phyloP scores from a whole-genome alignment of 2,797 vertebrate species.

The Spinibarbus caldwelli region DNA sequence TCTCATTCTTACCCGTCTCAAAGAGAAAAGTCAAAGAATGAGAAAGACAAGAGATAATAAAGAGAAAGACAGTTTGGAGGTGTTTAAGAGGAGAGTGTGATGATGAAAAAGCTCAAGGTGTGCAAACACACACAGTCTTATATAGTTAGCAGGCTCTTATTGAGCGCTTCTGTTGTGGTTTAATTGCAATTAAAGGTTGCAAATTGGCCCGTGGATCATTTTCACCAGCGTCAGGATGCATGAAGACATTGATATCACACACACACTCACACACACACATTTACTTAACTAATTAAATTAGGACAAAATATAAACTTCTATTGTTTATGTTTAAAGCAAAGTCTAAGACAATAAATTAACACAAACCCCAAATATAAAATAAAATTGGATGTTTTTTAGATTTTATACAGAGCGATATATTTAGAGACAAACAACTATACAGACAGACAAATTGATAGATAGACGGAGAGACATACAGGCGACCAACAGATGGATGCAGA shows the following conservation, averaged over 20 bases:
- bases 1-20: background rate
- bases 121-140: background rate
- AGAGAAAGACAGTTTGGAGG: constrained; percentile 18
- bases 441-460: background rate
- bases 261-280: constrained; percentile 40
- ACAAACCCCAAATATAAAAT: background rate
- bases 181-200: constrained; percentile 81
- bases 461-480: no score
- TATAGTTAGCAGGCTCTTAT: constrained; percentile 58
- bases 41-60: constrained; percentile 35
- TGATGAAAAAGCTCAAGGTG: background rate
- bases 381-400: background rate
- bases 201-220: constrained; percentile 71
- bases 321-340: background rate
- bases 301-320: background rate
- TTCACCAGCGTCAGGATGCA: constrained; percentile 64
- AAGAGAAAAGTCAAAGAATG: background rate
- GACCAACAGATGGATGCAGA: background rate
- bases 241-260: constrained; percentile 58
- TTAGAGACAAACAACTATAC: background rate
- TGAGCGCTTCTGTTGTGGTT: constrained; percentile 76
- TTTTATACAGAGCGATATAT: background rate
- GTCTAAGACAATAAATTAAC: background rate
- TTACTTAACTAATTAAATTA: background rate
- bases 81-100: constrained; percentile 43